phyloP scores from a whole-genome alignment of 64 coral and sea anemone species.

The Montipora capricornis region DNA sequence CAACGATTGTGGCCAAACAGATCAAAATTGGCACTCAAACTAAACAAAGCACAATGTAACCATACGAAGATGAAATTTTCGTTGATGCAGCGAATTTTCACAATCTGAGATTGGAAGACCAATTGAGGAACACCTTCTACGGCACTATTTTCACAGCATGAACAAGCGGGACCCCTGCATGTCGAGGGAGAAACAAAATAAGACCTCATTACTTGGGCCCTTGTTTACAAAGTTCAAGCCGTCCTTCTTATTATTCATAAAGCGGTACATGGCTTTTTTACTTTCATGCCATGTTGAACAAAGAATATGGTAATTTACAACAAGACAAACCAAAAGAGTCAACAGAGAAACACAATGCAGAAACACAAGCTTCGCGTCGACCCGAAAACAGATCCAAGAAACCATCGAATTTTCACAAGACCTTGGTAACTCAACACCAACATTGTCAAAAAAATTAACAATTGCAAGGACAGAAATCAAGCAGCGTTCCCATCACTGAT shows the following conservation, averaged over 20 bases:
- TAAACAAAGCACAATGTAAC: neutral
- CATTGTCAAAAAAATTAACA: neutral
- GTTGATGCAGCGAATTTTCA: neutral
- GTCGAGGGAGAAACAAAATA: neutral
- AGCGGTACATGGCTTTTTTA: conserved; percentile 1
- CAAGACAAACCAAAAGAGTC: neutral
- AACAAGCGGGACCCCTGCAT: neutral
- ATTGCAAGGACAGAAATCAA: neutral
- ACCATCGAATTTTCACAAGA: neutral
- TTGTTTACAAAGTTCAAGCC: neutral
- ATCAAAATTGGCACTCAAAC: neutral
- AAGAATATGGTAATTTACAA: conserved; percentile 9
- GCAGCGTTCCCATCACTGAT: neutral
- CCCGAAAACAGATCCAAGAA: neutral
- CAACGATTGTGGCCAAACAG: neutral
- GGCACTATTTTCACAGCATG: neutral
- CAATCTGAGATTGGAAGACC: neutral
- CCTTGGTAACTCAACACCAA: neutral
- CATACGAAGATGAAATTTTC: neutral
- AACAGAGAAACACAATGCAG: neutral
- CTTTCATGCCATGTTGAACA: neutral
- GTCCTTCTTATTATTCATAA: neutral
- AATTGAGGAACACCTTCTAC: neutral
- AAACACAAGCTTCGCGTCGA: neutral
- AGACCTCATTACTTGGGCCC: neutral